Conservation (phyloP, 2,113 vertebrate species). For the Toxostoma redivivum region DNA sequence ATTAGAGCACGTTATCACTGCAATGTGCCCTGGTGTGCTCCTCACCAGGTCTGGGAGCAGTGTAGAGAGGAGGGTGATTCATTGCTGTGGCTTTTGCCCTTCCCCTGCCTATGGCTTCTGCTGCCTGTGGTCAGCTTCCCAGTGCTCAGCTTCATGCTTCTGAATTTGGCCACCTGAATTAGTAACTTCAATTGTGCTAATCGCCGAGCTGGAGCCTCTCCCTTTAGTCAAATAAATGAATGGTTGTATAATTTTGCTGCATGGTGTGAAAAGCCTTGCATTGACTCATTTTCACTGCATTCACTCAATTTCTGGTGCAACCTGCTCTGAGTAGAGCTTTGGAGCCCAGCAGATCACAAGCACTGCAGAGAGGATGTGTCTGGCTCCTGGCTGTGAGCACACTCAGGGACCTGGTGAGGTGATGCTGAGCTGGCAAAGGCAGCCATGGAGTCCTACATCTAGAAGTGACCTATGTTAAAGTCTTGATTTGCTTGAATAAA, state of each 20-base stretch:
- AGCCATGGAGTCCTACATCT: not conserved
- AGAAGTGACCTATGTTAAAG: not conserved
- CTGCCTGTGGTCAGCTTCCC: not conserved
- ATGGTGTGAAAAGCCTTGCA: not conserved
- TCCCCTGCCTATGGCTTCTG: not conserved
- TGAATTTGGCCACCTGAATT: not conserved
- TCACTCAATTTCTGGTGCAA: not conserved
- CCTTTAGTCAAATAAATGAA: not conserved
- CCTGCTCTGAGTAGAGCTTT: not conserved
- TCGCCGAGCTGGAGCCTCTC: not conserved
- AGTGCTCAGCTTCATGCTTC: not conserved
- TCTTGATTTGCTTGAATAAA: not conserved
- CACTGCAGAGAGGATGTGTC: not conserved
- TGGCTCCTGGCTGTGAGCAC: not conserved
- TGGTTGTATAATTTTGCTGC: not conserved
- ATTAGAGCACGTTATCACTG: not conserved
- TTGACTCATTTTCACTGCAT: not conserved
- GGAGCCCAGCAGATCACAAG: not conserved
- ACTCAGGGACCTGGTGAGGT: fast-evolving
- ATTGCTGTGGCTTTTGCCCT: not conserved
- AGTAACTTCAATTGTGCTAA: not conserved
- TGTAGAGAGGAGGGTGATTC: not conserved
- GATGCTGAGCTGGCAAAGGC: not conserved
- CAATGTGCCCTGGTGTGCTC: fast-evolving
- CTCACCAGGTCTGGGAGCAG: fast-evolving